These are phyloP conservation scores for Phalloptychus januarius DNA, from an alignment of 2,797 vertebrate species.

Conservation along the genomic window DNA sequence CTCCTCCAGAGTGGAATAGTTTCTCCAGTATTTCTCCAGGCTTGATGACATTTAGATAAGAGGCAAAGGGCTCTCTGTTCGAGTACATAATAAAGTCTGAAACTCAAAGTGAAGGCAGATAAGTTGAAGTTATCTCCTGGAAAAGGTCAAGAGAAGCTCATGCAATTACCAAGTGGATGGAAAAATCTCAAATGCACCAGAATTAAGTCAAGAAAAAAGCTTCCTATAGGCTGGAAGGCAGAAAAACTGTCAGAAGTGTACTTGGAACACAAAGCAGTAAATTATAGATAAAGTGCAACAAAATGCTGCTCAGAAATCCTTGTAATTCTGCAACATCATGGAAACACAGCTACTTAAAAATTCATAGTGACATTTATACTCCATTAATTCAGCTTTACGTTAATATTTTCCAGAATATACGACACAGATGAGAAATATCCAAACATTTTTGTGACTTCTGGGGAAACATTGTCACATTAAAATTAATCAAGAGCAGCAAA, in stretches of 20 bases:
- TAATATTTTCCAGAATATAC: background rate
- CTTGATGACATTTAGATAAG: slow-evolving; percentile 68
- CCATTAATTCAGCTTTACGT: background rate
- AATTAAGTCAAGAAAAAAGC: slow-evolving; percentile 14
- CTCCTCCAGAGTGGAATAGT: slow-evolving; percentile 32
- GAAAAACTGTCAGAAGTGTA: background rate
- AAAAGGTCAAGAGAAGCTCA: slow-evolving; percentile 71
- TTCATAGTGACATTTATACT: background rate
- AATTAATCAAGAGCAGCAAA: background rate
- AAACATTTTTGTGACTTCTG: background rate
- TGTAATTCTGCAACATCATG: background rate
- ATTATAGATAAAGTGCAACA: background rate
- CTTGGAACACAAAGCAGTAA: background rate
- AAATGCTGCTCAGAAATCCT: background rate
- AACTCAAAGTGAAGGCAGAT: slow-evolving; percentile 56
- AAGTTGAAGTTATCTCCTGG: slow-evolving; percentile 49
- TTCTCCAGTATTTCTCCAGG: slow-evolving; percentile 53
- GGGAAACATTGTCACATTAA: background rate
- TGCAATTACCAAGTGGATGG: slow-evolving; percentile 56
- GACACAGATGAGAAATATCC: background rate
- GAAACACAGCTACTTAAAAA: background rate
- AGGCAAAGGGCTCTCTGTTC: slow-evolving; percentile 62
- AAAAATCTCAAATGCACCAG: slow-evolving; percentile 24
- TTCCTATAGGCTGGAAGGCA: slow-evolving; percentile 3
- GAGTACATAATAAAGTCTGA: slow-evolving; percentile 69